Evolutionary conservation across 2,888 invertebrate genomes (phyloP).

Genomic region (Epistrophe eligans): DNA sequence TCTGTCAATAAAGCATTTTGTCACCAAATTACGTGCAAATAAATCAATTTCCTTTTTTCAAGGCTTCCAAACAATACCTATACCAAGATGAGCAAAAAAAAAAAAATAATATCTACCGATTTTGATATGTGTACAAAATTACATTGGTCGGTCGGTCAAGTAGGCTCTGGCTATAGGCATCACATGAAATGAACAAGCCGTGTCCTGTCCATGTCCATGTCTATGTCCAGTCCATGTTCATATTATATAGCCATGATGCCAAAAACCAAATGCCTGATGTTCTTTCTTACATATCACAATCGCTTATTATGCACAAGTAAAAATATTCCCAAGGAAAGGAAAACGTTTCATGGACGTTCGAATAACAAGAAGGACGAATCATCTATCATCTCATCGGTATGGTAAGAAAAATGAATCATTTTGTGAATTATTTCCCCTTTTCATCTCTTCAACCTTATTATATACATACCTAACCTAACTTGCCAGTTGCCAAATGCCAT

Average conservation of each 20-base stretch:
- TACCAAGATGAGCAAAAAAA: neutral
- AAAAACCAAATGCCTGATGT: neutral
- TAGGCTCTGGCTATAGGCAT: neutral
- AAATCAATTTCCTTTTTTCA: constrained; percentile 61
- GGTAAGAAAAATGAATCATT: constrained; percentile 55
- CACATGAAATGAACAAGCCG: constrained; percentile 2
- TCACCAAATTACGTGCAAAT: constrained; percentile 69
- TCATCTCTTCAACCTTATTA: constrained; percentile 26
- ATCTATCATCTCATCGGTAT: constrained; percentile 34
- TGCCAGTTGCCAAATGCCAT: constrained; percentile 20
- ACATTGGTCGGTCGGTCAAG: constrained; percentile 36
- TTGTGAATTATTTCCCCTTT: constrained; percentile 52
- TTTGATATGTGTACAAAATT: constrained; percentile 1
- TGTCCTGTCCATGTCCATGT: neutral
- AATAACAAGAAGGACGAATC: constrained; percentile 17
- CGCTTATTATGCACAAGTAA: constrained; percentile 11
- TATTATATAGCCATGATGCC: neutral
- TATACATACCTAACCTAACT: neutral
- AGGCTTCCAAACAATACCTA: neutral
- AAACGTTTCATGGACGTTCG: constrained; percentile 18
- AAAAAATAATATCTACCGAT: neutral
- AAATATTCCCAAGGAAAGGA: constrained; percentile 7
- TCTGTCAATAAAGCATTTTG: constrained; percentile 61
- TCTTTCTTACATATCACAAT: neutral
- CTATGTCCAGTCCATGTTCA: neutral